phyloP scores from a whole-genome alignment of 1,140 invertebrate species.

The Oryzaephilus surinamensis region DNA sequence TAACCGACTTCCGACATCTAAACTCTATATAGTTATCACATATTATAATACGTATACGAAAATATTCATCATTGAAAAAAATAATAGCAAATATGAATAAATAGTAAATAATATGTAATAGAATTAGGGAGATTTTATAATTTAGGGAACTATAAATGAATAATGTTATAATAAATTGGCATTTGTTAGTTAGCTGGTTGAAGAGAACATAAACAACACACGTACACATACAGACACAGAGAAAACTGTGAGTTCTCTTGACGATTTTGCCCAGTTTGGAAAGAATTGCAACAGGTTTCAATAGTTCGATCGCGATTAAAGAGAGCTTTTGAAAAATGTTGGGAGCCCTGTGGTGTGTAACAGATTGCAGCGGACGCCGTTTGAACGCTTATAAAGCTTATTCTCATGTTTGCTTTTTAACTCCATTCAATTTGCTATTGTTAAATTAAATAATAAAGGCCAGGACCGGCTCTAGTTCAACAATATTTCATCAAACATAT shows the following conservation, averaged over 20 bases:
- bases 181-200: slow-evolving; percentile 2
- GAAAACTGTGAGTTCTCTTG: neutral
- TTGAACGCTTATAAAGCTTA: slow-evolving; percentile 18
- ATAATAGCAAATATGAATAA: no score
- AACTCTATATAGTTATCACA: no score
- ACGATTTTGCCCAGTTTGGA: no score
- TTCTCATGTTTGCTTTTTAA: slow-evolving; percentile 22
- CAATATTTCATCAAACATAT: no score
- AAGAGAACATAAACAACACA: no score
- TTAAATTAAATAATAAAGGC: no score
- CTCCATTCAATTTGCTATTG: no score
- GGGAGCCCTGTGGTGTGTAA: slow-evolving; percentile 28
- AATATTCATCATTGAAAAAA: no score
- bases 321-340: slow-evolving; percentile 31
- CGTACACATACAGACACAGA: neutral
- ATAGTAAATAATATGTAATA: no score
- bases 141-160: neutral
- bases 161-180: neutral
- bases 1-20: no score
- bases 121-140: neutral
- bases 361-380: slow-evolving; percentile 25
- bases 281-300: slow-evolving; percentile 25
- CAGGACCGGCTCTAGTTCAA: no score
- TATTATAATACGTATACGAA: no score
- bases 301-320: slow-evolving; percentile 25